Conservation (phyloP, 2,888 invertebrate species). For the Nomada lathburiana region DNA sequence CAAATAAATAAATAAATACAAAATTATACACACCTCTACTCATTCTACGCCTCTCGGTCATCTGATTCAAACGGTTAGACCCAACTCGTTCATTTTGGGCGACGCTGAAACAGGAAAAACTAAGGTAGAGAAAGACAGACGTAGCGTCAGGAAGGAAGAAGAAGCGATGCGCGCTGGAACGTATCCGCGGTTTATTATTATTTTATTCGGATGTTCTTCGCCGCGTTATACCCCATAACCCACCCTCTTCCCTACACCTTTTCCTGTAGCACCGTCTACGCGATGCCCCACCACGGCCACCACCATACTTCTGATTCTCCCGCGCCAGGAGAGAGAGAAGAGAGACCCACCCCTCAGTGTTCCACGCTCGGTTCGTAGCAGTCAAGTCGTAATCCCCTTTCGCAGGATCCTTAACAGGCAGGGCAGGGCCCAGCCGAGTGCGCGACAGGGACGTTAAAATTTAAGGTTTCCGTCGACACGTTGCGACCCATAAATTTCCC, state of each 20-base stretch:
- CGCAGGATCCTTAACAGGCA: slow-evolving; percentile 61
- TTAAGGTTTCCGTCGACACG: slow-evolving; percentile 83
- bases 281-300: slow-evolving; percentile 44
- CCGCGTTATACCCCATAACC: slow-evolving; percentile 74
- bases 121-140: not conserved
- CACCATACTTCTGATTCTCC: slow-evolving; percentile 43
- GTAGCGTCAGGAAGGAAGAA: slow-evolving; percentile 40
- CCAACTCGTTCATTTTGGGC: slow-evolving; percentile 8
- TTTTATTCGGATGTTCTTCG: slow-evolving; percentile 81
- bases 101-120: slow-evolving; percentile 35
- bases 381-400: slow-evolving; percentile 63
- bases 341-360: slow-evolving; percentile 38
- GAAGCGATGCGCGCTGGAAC: slow-evolving; percentile 51
- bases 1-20: not conserved
- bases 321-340: slow-evolving; percentile 25
- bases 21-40: not conserved
- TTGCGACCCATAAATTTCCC: slow-evolving; percentile 79
- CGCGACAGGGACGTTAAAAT: slow-evolving; percentile 79
- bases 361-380: slow-evolving; percentile 40
- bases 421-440: slow-evolving; percentile 63
- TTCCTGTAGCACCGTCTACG: slow-evolving; percentile 52
- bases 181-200: slow-evolving; percentile 80
- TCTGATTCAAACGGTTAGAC: slow-evolving; percentile 12
- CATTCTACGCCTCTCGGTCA: not conserved
- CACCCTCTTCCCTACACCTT: slow-evolving; percentile 61